phyloP scores from a whole-genome alignment of 2,797 vertebrate genomes.

The Dermochelys coriacea region DNA sequence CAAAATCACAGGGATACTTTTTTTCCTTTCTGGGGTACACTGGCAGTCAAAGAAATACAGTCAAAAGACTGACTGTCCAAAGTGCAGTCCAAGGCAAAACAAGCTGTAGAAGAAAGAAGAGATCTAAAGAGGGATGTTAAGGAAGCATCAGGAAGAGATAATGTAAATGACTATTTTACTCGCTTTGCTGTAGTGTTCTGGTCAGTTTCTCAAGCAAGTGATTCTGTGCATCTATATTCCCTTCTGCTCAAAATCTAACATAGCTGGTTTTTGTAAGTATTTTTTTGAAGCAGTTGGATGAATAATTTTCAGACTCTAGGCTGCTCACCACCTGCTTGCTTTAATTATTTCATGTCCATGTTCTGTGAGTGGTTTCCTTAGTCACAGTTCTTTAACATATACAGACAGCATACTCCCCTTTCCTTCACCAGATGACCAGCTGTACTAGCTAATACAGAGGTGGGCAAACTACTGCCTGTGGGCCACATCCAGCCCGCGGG shows the following conservation, averaged over 20 bases:
- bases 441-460: not conserved
- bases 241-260: not conserved
- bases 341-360: not conserved
- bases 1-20: not conserved
- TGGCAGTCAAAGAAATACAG: not conserved
- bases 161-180: not conserved
- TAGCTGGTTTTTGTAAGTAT: rapidly evolving
- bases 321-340: not conserved
- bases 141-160: not conserved
- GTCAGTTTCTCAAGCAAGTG: not conserved
- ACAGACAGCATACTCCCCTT: too few species aligned
- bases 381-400: not conserved
- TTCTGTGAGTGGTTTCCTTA: not conserved
- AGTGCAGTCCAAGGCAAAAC: not conserved
- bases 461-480: too few species aligned
- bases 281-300: rapidly evolving
- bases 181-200: rapidly evolving
- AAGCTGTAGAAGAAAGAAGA: not conserved
- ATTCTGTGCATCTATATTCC: not conserved
- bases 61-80: too few species aligned
- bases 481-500: too few species aligned
- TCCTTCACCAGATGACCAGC: not conserved
- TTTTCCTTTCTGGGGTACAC: not conserved
- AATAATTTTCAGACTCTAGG: rapidly evolving
- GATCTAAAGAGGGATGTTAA: not conserved